Evolutionary conservation across 2,888 invertebrate species (phyloP).

Genomic region (Acronicta leporina): DNA sequence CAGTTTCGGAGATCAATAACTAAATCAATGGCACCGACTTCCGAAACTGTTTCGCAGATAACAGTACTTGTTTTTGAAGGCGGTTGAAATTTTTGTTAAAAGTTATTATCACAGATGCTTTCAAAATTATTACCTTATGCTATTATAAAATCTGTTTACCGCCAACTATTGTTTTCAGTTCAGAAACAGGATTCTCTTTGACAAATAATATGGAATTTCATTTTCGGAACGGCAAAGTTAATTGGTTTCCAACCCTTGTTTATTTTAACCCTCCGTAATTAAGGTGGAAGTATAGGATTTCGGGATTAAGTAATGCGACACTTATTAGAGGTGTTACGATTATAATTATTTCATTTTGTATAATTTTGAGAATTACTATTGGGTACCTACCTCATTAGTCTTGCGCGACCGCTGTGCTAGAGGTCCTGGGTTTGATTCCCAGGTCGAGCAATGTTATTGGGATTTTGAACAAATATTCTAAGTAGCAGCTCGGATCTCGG

Average conservation of each 20-base stretch:
- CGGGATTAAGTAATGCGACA: constrained; percentile 49
- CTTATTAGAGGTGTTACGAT: constrained; percentile 29
- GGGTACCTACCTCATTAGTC: no score
- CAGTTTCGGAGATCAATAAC: no score
- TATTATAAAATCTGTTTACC: constrained; percentile 27
- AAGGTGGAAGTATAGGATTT: constrained; percentile 46
- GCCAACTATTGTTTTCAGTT: constrained; percentile 29
- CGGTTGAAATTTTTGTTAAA: no score
- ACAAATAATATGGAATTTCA: constrained; percentile 1
- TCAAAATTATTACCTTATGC: constrained; percentile 40
- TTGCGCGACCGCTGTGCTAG: no score
- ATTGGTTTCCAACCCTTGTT: constrained; percentile 39
- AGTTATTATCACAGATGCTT: constrained; percentile 13
- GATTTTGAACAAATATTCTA: no score
- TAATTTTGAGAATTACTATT: not conserved
- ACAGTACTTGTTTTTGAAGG: no score
- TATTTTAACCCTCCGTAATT: constrained; percentile 46
- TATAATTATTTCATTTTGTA: not conserved
- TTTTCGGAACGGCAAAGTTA: constrained; percentile 22
- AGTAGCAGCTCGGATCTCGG: no score
- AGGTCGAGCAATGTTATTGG: no score
- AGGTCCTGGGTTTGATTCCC: no score
- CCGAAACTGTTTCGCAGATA: no score
- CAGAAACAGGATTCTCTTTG: constrained; percentile 2
- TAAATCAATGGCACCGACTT: no score